Evolutionary conservation across 2,888 invertebrate species (phyloP), one percentile per base, ranked within the genome.

Genomic region (Boloria selene): DNA sequence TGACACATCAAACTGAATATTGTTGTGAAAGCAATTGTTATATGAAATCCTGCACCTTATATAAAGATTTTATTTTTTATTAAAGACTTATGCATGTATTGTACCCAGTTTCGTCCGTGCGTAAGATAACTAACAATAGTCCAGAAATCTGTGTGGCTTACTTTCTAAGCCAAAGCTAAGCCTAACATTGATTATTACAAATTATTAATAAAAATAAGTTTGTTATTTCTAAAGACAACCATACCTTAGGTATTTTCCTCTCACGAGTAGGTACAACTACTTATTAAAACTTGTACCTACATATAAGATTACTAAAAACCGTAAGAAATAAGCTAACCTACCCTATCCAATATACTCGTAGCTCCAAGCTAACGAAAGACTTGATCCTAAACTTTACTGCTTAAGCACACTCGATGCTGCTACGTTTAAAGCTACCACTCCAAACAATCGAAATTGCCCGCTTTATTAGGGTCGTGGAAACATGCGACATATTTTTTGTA

Each of bases 391-490:
- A 49, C 17, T 31, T 47, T 16, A 38, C 49, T 17, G 17, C 59
- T 31, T 16, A 0, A 5, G 31, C 31, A 13, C 49, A 59, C 49
- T 59, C 17, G 26, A 17, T 59, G 31, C 47, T 17, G 47, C 31
- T 59, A 59, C 47, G 47, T 59, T 50, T 38, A 50, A 59, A 31
- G 10, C 49, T n/a, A 59, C 47, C 26, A 47, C 7, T 31, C 31
- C 49, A 59, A 50, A 59, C 59, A 50, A 38, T 10, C 49, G 16
- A 65, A 60, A 53, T 54, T 22, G 22, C 52, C 45, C 52, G 18
- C 60, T 55, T 61, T 64, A 51, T 38, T 42, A 61, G 56, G 52
- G 61, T 52, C 47, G 61, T 58, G 68, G 45, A 59, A 61, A 65
- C 59, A 64, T 50, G 54, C 65, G n/a, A 55, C 65, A 58, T 55